Base-by-base conservation (phyloP, 2,888 invertebrate species). In the Notodonta ziczac region DNA sequence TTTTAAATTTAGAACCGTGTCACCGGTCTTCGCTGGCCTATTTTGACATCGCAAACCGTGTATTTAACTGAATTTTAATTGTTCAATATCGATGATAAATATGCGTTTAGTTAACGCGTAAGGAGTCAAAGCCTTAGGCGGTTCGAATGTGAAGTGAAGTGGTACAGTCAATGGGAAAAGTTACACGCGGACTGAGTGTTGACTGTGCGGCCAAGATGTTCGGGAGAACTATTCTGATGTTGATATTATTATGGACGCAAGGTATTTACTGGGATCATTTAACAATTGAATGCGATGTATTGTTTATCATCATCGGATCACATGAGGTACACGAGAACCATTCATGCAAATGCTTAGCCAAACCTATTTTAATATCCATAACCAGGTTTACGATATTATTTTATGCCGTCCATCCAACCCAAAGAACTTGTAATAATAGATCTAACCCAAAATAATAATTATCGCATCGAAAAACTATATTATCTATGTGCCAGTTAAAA, bases 1-100 rank as follows among this genome's bases (percentile, higher is more conserved):
- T 82, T 89, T 90, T 93, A 93, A 91, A 91, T 88, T 88, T 93
- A 93, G 91, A 88, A 76, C 63, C 81, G 84, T 84, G 85, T 82
- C 76, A 84, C 78, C 85, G 81, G 85, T 88, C 88, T 88, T 86
- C 72, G 81, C 86, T 84, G 88, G 77, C 87, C 91, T 88, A 91
- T 89, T 90, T 90, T 83, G 74, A 85, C 76, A 67, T 69, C 75
- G 76, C 84, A 86, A 85, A 86, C 84, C 78, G 77, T 77, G 80
- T 85, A 85, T 85, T 85, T 82, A 80, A 71, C 60, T 69, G 70
- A 77, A 79, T 76, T 75, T 32, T 70, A 78, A 81, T 69, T 74
- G 72, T 74, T 70, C 70, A 14, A 69, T 76, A 79, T 76, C 73
- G 73, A 81, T 77, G 70, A 74, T 72, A 65, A 59, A 54, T n/a